Conservation (phyloP, 2,888 invertebrate species). For the Meteorus colon region DNA sequence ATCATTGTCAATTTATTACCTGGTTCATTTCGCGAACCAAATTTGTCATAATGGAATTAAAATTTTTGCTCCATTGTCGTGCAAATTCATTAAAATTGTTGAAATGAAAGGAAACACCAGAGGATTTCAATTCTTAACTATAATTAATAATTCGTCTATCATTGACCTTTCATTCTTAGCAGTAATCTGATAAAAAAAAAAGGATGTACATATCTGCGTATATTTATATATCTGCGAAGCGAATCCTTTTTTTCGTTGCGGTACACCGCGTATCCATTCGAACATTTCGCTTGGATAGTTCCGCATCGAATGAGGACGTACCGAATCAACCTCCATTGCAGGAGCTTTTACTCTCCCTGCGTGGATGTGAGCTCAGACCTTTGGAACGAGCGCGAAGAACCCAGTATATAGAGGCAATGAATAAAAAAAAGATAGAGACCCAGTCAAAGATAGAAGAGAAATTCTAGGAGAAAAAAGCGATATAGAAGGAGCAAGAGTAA, state of each 20-base stretch:
- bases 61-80: too few species aligned
- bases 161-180: background rate
- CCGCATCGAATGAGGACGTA: constrained; percentile 27
- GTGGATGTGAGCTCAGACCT: background rate
- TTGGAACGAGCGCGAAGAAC: constrained; percentile 12
- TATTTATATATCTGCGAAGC: background rate
- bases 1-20: background rate
- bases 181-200: background rate
- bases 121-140: background rate
- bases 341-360: constrained; percentile 18
- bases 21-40: background rate
- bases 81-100: too few species aligned
- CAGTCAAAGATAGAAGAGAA: constrained; percentile 9
- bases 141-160: background rate
- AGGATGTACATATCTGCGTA: background rate
- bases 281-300: constrained; percentile 34
- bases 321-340: constrained; percentile 34
- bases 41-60: too few species aligned
- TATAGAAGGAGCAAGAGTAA: background rate
- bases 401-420: background rate
- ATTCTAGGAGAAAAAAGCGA: constrained; percentile 2
- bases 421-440: background rate
- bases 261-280: constrained; percentile 17
- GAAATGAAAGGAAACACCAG: background rate
- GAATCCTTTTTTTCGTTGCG: constrained; percentile 5